Base-by-base conservation (phyloP, 2,797 vertebrate species). In the Peromyscus eremicus region DNA sequence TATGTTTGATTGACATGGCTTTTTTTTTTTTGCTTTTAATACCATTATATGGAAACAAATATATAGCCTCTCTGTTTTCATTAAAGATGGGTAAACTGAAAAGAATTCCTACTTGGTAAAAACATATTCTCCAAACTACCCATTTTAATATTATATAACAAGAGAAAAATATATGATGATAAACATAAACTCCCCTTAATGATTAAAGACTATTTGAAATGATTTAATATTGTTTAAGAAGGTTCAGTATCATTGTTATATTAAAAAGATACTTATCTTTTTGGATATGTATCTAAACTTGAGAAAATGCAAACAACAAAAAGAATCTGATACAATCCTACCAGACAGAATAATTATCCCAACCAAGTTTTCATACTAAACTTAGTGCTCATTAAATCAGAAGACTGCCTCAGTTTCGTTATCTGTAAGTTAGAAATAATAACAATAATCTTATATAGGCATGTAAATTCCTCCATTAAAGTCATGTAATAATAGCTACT, bases 71-170 rank as follows among this genome's bases (percentile, higher is more conserved):
- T 66, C 2, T 83, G 25, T 25, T 90, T 91, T 73, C 40, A 93
- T 77, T 90, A 92, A 91, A 93, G 43, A 40, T 80, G 34, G 88
- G 73, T 95, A 89, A 91, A 95, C 1, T 52, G 13, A 93, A 76
- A 70, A 93, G 34, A 93, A 40, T 75, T 93, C 52, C 27, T 94
- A 60, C n/a, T 76, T 86, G 73, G 52, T 83, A 37, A 94, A 92
- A 84, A 66, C n/a, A 81, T 84, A 89, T 40, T 66, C 21, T 85
- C 82, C 76, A 90, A 73, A 21, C 46, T 94, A 87, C 29, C 29
- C 29, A 55, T 75, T 5, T 90, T 92, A 70, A 84, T 94, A 92
- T 90, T 86, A 88, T 52, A 29, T 25, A 90, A 40, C 21, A 80
- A 83, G 11, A 79, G 32, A 92, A 92, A 90, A 82, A 75, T 37